Evolutionary conservation across 1,140 invertebrate species (phyloP).

Genomic region (Trialeurodes vaporariorum): DNA sequence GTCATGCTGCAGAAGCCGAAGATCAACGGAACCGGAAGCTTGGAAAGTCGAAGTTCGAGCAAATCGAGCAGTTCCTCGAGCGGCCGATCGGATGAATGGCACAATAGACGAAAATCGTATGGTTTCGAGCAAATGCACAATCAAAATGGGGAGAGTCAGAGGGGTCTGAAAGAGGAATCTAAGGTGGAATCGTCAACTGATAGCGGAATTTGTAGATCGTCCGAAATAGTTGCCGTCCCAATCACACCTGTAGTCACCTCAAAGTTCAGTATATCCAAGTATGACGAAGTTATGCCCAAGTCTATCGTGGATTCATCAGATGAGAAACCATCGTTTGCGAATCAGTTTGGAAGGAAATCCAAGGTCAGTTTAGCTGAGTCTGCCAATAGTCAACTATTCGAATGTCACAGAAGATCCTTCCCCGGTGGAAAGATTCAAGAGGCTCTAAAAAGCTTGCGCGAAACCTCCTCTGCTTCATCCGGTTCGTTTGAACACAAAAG

Average conservation of each 20-base stretch:
- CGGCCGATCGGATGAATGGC: slow-evolving; percentile 45
- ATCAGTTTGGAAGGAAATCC: neutral
- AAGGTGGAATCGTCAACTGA: slow-evolving; percentile 54
- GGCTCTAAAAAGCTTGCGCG: slow-evolving; percentile 11
- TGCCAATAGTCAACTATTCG: neutral
- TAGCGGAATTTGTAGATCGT: slow-evolving; percentile 53
- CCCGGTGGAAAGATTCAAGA: slow-evolving; percentile 13
- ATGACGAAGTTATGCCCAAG: neutral
- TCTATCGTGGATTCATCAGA: neutral
- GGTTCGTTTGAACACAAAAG: neutral
- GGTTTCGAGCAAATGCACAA: slow-evolving; percentile 52
- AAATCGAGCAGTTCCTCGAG: slow-evolving; percentile 28
- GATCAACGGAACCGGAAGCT: slow-evolving; percentile 39
- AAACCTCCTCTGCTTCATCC: slow-evolving; percentile 5
- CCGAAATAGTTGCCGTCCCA: slow-evolving; percentile 11
- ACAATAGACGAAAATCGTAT: slow-evolving; percentile 54
- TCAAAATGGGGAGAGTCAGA: neutral
- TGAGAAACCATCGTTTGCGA: neutral
- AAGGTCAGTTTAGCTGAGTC: neutral
- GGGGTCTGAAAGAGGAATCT: slow-evolving; percentile 9
- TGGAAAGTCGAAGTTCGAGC: slow-evolving; percentile 36
- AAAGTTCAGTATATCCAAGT: neutral
- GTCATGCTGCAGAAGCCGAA: slow-evolving; percentile 28
- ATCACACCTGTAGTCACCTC: no score
- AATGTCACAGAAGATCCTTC: neutral